Conservation (phyloP, 1,140 invertebrate species). For the Drosophila kurseongensis region DNA sequence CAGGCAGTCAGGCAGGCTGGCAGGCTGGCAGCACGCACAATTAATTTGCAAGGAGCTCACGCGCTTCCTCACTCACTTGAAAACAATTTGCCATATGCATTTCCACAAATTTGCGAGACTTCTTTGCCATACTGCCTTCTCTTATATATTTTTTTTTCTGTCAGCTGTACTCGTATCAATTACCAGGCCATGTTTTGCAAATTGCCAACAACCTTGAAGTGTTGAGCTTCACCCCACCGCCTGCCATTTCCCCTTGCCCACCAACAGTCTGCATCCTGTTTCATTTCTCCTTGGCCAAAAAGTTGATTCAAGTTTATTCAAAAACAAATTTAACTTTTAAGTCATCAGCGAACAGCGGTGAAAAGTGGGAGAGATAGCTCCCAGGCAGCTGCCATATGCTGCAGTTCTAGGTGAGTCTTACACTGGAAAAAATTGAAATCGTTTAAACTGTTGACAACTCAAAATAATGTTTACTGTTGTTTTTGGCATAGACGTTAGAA, state of each 20-base stretch:
- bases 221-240: slow-evolving; percentile 23
- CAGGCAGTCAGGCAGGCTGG: neutral
- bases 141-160: slow-evolving; percentile 13
- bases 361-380: slow-evolving; percentile 14
- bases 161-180: slow-evolving; percentile 62
- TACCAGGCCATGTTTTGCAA: slow-evolving; percentile 55
- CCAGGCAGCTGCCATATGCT: slow-evolving; percentile 39
- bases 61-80: slow-evolving; percentile 7
- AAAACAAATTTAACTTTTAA: slow-evolving; percentile 81
- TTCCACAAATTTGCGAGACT: slow-evolving; percentile 38
- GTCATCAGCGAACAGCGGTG: slow-evolving; percentile 58
- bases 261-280: slow-evolving; percentile 16
- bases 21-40: slow-evolving; percentile 38
- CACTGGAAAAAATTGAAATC: slow-evolving; percentile 1
- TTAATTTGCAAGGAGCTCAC: slow-evolving; percentile 60
- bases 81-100: slow-evolving; percentile 54
- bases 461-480: no score
- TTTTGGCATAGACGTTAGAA: no score
- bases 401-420: slow-evolving; percentile 1
- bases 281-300: slow-evolving; percentile 44
- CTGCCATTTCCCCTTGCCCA: neutral
- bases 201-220: slow-evolving; percentile 67
- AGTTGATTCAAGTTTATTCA: slow-evolving; percentile 78
- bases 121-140: slow-evolving; percentile 19
- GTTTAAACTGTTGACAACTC: no score